These are phyloP conservation scores for Calliopsis andreniformis DNA, from an alignment of 1,140 invertebrate genomes.

Conservation along the genomic window DNA sequence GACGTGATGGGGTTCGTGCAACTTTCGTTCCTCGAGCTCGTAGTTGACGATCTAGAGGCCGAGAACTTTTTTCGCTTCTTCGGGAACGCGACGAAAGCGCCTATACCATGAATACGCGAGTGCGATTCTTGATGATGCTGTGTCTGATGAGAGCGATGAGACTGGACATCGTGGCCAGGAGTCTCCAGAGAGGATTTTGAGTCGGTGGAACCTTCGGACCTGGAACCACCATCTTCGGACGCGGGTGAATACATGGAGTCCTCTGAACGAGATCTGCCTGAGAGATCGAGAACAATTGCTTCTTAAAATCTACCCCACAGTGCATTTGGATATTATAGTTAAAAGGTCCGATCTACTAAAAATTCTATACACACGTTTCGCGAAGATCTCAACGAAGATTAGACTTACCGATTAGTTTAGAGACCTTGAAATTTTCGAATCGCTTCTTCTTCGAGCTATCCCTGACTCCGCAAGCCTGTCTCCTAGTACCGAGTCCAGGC, in stretches of 20 bases:
- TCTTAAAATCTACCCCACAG: background rate
- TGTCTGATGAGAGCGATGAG: constrained; percentile 53
- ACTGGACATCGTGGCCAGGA: constrained; percentile 65
- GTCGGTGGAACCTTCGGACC: constrained; percentile 77
- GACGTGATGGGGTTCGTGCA: constrained; percentile 63
- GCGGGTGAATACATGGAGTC: constrained; percentile 88
- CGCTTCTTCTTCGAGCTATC: constrained; percentile 77
- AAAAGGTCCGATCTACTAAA: too few relatives aligned
- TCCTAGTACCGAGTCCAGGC: constrained; percentile 75
- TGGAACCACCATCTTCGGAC: constrained; percentile 76
- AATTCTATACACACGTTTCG: background rate
- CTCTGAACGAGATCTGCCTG: constrained; percentile 84
- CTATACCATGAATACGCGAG: constrained; percentile 71
- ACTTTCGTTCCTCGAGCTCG: constrained; percentile 80
- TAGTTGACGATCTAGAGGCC: constrained; percentile 86
- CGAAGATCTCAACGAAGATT: background rate
- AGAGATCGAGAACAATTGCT: background rate
- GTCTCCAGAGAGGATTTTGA: constrained; percentile 78
- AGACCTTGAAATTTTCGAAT: constrained; percentile 89
- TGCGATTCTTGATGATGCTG: constrained; percentile 72
- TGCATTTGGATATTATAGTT: too few relatives aligned
- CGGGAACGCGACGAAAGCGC: constrained; percentile 86
- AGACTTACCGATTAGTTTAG: constrained; percentile 86
- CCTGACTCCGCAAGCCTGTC: constrained; percentile 66
- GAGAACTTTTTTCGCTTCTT: constrained; percentile 91